Conservation (phyloP, 2,113 vertebrate genomes). For the Megaceryle maxima region DNA sequence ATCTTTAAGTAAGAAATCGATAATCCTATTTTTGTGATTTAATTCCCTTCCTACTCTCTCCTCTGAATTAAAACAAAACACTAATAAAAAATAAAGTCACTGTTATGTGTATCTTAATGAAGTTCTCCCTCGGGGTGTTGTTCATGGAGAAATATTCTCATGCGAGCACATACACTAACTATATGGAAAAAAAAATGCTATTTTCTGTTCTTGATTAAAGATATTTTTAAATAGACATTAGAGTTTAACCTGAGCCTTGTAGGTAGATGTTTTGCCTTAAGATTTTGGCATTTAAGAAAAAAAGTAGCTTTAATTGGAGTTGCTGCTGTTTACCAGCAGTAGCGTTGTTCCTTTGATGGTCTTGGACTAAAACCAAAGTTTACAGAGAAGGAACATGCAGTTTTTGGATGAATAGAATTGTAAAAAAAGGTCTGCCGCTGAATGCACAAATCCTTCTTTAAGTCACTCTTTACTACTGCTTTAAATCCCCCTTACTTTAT, state of each 20-base stretch:
- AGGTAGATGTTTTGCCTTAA: not conserved
- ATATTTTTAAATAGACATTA: not conserved
- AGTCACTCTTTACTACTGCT: not conserved
- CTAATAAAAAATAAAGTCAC: not conserved
- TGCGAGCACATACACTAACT: accelerated
- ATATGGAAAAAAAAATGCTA: not conserved
- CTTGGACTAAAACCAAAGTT: not conserved
- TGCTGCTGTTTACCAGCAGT: not conserved
- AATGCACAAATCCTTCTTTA: not conserved
- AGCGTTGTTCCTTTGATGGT: not conserved
- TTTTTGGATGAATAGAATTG: not conserved
- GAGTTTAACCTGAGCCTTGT: not conserved
- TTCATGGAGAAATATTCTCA: not conserved
- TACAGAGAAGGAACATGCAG: not conserved
- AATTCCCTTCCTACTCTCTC: not conserved
- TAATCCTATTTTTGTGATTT: not conserved
- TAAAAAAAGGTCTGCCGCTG: not conserved
- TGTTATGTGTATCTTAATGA: not conserved
- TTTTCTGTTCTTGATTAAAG: not conserved
- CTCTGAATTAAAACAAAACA: not conserved
- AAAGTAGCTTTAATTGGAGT: not conserved
- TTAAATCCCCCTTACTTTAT: not conserved
- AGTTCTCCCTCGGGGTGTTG: not conserved
- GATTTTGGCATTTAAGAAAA: not conserved
- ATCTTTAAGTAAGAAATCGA: not conserved